Evolutionary conservation across 2,888 invertebrate genomes (phyloP), one percentile per base, ranked within the genome.

Genomic region (Timandra comae): DNA sequence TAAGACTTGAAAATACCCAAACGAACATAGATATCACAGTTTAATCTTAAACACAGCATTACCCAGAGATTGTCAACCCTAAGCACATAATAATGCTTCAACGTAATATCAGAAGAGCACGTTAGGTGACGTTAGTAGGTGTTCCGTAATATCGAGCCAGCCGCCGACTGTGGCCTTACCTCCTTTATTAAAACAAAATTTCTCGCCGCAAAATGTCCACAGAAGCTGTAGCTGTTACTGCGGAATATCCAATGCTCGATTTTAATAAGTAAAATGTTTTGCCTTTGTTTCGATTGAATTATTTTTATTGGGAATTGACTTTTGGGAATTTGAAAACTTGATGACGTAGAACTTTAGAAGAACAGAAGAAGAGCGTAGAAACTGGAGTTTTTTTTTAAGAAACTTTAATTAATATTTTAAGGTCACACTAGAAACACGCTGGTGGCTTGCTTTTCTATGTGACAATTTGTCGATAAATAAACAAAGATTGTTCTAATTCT

Each of bases 131-230:
- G 77, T 81, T 82, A 80, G 79, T 72, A 78, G 75, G 71, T 77
- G 79, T 78, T 80, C 75, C 66, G 61, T 67, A 73, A 78, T 75
- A 67, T 63, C 60, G 57, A 61, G 52, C 50, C 66, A 67, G 67
- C 76, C 75, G 73, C 73, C 80, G 76, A 78, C 79, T 78, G 82
- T 60, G 62, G 63, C 59, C 60, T 56, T 66, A 66, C 66, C 58
- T 69, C 79, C 74, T 82, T 82, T 82, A 82, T 84, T 82, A 82
- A 82, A 84, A 81, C 81, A 78, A 78, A 81, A 81, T 81, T 77
- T 79, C 72, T 64, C 59, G 62, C 81, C 82, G 45, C 81, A 76
- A 73, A 80, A 70, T 64, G 71, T 72, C 77, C 79, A 63, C 78
- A 73, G 70, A 52, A 65, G 58, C 51, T 59, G 60, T 54, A 59